A percentile compares a stretch with the other conserved stretches of the same genome.
phyloP scores from a whole-genome alignment of 2,888 invertebrate genomes.

The Conistra vaccinii region DNA sequence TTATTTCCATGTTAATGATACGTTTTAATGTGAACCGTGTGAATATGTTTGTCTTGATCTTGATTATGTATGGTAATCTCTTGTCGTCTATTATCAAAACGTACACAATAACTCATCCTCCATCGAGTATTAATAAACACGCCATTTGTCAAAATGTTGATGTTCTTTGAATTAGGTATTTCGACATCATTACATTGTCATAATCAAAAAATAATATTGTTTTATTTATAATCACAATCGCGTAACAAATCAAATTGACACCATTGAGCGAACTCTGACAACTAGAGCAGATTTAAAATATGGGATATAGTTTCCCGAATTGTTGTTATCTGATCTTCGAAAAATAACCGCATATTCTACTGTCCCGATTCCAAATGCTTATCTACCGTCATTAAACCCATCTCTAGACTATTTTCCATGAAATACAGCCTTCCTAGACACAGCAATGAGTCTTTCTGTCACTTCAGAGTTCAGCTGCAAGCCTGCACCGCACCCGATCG shows the following conservation, averaged over 20 bases:
- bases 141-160: not conserved
- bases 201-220: not conserved
- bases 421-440: constrained; percentile 5
- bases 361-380: not conserved
- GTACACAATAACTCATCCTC: not conserved
- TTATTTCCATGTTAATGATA: constrained; percentile 48
- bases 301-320: not conserved
- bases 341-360: not conserved
- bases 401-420: not conserved
- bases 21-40: constrained; percentile 34
- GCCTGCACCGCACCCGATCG: constrained; percentile 41
- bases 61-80: constrained; percentile 26
- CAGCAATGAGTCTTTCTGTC: constrained; percentile 47
- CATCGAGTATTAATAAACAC: not conserved
- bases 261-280: not conserved
- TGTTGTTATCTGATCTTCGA: not conserved
- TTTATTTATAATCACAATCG: not conserved
- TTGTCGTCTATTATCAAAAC: constrained; percentile 1
- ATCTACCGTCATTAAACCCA: not conserved
- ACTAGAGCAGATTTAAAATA: not conserved
- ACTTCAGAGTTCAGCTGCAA: constrained; percentile 25
- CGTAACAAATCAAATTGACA: not conserved
- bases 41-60: constrained; percentile 38
- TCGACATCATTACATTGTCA: not conserved
- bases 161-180: constrained; percentile 1